A percentile compares a stretch with the other conserved stretches of the same genome.
Evolutionary conservation across 2,888 invertebrate genomes (phyloP).

Genomic region (Toxonevra muliebris): DNA sequence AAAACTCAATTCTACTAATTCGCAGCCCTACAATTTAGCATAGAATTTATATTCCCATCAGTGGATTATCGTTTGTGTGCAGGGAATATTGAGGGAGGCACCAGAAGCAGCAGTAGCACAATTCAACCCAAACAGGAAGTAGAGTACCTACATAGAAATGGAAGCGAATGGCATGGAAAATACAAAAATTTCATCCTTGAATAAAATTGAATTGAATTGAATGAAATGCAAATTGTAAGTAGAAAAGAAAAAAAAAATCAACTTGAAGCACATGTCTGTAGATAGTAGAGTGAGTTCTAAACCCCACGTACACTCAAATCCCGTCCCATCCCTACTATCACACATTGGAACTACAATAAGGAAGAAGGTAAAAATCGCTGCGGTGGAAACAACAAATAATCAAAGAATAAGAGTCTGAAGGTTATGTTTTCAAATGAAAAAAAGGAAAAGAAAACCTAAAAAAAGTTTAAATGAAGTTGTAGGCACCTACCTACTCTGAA

Average conservation of each 20-base stretch:
- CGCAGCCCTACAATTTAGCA: slow-evolving; percentile 35
- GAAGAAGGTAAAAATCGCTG: too few relatives aligned
- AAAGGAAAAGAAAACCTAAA: too few relatives aligned
- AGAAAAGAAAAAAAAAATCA: slow-evolving; percentile 11
- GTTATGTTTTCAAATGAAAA: too few relatives aligned
- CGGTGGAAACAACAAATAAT: too few relatives aligned
- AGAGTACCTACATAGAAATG: neutral
- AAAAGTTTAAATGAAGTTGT: too few relatives aligned
- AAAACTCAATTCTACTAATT: slow-evolving; percentile 22
- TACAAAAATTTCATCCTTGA: slow-evolving; percentile 30
- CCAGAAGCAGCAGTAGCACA: neutral
- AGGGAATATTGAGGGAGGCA: neutral
- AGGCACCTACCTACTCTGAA: too few relatives aligned
- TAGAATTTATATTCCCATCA: slow-evolving; percentile 31
- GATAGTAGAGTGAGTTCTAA: too few relatives aligned
- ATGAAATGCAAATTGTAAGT: slow-evolving; percentile 34
- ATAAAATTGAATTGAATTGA: slow-evolving; percentile 32
- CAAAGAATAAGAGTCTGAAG: too few relatives aligned
- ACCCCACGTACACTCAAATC: too few relatives aligned
- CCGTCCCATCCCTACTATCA: too few relatives aligned
- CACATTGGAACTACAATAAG: too few relatives aligned
- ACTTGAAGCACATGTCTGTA: neutral
- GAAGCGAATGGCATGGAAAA: slow-evolving; percentile 14
- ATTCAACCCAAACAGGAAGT: neutral
- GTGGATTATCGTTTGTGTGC: slow-evolving; percentile 25